Conservation (phyloP, 1,140 invertebrate species). For the Bombus waltoni region DNA sequence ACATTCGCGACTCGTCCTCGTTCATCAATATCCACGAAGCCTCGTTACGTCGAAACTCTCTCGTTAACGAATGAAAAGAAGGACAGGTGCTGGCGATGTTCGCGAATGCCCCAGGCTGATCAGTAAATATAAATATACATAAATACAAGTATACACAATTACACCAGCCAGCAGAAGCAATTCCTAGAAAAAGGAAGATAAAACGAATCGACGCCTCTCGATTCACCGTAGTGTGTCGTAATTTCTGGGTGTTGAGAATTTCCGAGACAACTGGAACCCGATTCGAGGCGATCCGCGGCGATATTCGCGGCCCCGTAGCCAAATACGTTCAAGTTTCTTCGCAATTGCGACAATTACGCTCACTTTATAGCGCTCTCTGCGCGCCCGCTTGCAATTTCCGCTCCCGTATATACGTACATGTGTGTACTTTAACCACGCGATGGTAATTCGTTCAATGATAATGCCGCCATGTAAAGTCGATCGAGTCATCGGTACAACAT, state of each 20-base stretch:
- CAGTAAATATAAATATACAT: slow-evolving; percentile 17
- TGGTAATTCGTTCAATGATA: too few relatives aligned
- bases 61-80: neutral
- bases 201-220: neutral
- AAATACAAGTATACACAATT: slow-evolving; percentile 23
- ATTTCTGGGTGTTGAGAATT: neutral
- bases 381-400: too few relatives aligned
- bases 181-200: slow-evolving; percentile 61
- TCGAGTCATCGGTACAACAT: too few relatives aligned
- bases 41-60: neutral
- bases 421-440: too few relatives aligned
- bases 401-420: too few relatives aligned
- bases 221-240: neutral
- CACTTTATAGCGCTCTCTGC: neutral
- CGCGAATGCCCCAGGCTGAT: neutral
- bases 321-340: neutral
- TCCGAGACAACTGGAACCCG: neutral
- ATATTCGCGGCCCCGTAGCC: neutral
- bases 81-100: neutral
- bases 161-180: slow-evolving; percentile 71
- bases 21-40: neutral
- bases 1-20: neutral
- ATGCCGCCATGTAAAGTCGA: too few relatives aligned
- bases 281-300: neutral
- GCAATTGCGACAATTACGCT: neutral